Evolutionary conservation across 2,797 vertebrate genomes (phyloP).

Genomic region (Pteropus rufus): DNA sequence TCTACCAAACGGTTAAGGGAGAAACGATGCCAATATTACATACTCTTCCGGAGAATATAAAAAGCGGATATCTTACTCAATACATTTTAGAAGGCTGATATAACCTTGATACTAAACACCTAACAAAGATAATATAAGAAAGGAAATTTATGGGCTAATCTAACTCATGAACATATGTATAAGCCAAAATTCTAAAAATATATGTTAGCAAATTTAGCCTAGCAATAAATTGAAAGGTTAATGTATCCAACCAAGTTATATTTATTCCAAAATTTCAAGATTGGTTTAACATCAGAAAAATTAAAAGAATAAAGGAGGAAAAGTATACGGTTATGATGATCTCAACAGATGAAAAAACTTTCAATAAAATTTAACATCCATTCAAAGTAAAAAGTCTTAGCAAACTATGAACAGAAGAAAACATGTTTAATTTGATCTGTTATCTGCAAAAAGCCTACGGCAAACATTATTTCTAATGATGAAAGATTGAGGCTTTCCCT

Average conservation of each 20-base stretch:
- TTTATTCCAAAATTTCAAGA: background rate
- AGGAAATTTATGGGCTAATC: background rate
- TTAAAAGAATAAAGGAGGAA: background rate
- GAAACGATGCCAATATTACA: background rate
- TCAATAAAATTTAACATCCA: constrained; percentile 2
- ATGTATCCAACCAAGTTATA: background rate
- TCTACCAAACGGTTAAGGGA: background rate
- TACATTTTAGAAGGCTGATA: background rate
- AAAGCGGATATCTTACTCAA: background rate
- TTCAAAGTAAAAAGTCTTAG: background rate
- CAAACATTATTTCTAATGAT: background rate
- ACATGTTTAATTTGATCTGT: background rate
- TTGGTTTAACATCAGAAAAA: constrained; percentile 24
- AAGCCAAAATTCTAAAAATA: background rate
- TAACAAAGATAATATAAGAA: background rate
- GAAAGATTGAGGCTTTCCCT: background rate
- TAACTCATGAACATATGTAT: background rate
- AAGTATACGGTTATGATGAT: background rate
- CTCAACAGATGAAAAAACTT: background rate
- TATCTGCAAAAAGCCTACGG: background rate
- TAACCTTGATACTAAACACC: background rate
- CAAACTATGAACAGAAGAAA: background rate
- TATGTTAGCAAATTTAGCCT: background rate
- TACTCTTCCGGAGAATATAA: background rate
- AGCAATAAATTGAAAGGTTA: background rate